phyloP scores from a whole-genome alignment of 2,888 invertebrate genomes.

The Diarsia dahlii region DNA sequence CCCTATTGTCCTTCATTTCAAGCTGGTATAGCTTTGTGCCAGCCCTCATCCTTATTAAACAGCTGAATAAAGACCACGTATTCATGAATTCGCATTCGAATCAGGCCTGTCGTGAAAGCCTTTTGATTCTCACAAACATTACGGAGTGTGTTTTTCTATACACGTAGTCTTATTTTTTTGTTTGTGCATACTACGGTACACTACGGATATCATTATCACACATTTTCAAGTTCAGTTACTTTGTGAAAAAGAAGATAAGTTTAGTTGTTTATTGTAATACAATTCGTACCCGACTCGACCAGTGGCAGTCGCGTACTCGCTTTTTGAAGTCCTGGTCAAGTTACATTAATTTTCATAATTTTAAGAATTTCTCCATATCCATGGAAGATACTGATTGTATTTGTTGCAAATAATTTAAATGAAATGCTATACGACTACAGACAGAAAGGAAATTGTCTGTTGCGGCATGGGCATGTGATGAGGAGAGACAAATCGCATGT shows the following conservation, averaged over 20 bases:
- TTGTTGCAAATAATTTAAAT: too few species aligned
- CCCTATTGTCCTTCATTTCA: constrained; percentile 38
- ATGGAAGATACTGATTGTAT: too few species aligned
- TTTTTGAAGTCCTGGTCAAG: too few species aligned
- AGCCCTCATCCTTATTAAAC: constrained; percentile 49
- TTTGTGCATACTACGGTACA: not conserved
- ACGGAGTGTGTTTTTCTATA: not conserved
- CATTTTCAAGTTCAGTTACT: not conserved
- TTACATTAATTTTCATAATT: too few species aligned
- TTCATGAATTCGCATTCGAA: constrained; percentile 43
- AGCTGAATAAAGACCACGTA: constrained; percentile 47
- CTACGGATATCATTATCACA: not conserved
- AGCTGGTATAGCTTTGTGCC: constrained; percentile 38
- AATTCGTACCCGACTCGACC: not conserved
- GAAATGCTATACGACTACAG: too few species aligned
- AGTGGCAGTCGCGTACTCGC: too few species aligned
- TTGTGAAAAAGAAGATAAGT: not conserved
- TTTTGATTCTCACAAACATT: constrained; percentile 22
- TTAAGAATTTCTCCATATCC: too few species aligned
- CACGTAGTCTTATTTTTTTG: not conserved
- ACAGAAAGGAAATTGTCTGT: too few species aligned
- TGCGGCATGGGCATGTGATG: too few species aligned
- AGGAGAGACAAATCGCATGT: too few species aligned
- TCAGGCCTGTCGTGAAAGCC: constrained; percentile 22
- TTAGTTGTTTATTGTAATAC: not conserved